These are phyloP conservation scores for Neofelis nebulosa DNA, from an alignment of 2,113 vertebrate genomes.

Conservation along the genomic window DNA sequence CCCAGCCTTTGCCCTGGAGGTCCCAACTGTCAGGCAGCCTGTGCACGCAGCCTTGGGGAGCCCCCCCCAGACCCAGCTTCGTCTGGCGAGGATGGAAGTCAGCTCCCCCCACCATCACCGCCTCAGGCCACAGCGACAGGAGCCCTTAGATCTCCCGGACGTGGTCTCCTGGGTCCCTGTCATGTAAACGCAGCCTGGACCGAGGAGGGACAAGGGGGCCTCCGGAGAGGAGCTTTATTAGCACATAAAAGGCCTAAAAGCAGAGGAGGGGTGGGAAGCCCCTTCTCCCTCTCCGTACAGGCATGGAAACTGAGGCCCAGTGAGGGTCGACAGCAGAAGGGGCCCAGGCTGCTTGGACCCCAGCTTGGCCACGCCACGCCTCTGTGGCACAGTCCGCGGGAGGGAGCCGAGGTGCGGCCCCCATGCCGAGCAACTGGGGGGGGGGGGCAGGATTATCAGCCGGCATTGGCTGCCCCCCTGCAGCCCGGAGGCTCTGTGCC, in stretches of 20 bases:
- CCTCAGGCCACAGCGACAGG: slow-evolving; percentile 89
- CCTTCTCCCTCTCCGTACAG: background rate
- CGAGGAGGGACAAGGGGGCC: background rate
- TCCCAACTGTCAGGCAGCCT: background rate
- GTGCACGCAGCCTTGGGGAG: background rate
- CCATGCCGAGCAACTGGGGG: background rate
- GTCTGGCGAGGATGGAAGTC: background rate
- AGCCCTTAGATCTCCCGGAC: slow-evolving; percentile 87
- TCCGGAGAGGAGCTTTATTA: slow-evolving; percentile 84
- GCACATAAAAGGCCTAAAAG: slow-evolving; percentile 90
- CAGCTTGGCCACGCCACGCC: rapidly evolving
- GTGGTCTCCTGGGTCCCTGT: slow-evolving; percentile 83
- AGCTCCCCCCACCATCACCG: slow-evolving; percentile 76
- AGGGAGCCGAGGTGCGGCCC: rapidly evolving
- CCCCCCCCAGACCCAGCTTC: background rate
- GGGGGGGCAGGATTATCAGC: background rate
- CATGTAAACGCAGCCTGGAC: slow-evolving; percentile 88
- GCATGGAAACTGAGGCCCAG: slow-evolving; percentile 54
- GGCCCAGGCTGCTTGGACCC: background rate
- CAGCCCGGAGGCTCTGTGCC: background rate
- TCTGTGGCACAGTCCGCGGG: background rate
- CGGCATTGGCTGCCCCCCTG: background rate
- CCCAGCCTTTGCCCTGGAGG: background rate
- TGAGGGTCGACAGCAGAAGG: background rate
- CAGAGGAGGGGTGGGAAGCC: background rate